Evolutionary conservation across 2,113 vertebrate species (phyloP).

Genomic region (Antechinus stuartii): DNA sequence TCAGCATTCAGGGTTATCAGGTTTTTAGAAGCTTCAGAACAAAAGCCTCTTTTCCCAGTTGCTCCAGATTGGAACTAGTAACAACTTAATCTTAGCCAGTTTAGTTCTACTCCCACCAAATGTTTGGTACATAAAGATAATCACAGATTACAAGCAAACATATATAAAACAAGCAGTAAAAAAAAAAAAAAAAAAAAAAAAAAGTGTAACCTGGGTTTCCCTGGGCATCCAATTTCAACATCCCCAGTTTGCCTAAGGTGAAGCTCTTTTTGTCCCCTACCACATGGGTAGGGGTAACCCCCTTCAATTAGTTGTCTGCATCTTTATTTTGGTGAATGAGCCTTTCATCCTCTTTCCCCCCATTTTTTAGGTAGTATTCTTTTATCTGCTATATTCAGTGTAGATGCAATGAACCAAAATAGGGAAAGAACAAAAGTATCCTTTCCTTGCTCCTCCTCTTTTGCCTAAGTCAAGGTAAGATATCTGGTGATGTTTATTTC

Average conservation of each 20-base stretch:
- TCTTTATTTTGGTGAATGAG: not conserved
- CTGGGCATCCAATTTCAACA: not conserved
- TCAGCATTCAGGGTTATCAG: not conserved
- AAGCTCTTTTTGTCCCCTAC: not conserved
- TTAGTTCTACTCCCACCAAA: not conserved
- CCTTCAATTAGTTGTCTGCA: not conserved
- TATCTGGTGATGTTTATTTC: not conserved
- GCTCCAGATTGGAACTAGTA: not conserved
- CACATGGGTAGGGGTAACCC: not conserved
- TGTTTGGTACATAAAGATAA: not conserved
- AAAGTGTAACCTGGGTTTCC: not conserved
- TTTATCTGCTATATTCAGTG: not conserved
- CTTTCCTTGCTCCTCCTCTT: not conserved
- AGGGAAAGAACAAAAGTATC: not conserved
- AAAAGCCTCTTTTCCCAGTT: not conserved
- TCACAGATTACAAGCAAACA: not conserved
- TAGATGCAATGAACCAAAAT: not conserved
- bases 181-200: not conserved
- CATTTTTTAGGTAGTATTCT: not conserved
- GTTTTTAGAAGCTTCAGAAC: not conserved
- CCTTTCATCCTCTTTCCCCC: not conserved
- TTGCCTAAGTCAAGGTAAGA: not conserved
- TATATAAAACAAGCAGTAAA: not conserved
- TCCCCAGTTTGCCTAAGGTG: not conserved
- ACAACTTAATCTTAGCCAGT: not conserved